Evolutionary conservation across 2,888 invertebrate species (phyloP), one percentile per base, ranked within the genome.

Genomic region (Drosophila mimetica): DNA sequence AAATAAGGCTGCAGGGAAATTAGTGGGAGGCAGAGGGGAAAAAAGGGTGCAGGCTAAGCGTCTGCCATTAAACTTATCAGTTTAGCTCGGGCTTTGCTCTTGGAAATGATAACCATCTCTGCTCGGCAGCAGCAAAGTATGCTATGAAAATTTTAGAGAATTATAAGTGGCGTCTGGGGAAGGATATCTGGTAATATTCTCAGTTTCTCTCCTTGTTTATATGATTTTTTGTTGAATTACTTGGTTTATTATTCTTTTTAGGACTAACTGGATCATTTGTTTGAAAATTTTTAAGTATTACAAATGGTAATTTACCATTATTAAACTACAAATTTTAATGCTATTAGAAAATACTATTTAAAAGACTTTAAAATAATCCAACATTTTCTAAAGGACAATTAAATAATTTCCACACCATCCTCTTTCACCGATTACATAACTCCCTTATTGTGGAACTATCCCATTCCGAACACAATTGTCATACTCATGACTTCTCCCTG

Each of bases 21-120:
- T 30, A 64, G 66, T 16, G 8, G 14, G 5, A 16, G 2, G 14
- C 4, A 11, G 28, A 14, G 36, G 36, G 22, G 18, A 9, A 14
- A 20, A 58, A 36, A 20, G 14, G 42, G 34, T 37, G 52, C 52
- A 4, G 16, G 44, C 42, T 52, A 64, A 65, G 41, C 28, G 65
- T 22, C 16, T 30, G 8, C 36, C 52, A 64, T 65, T 64, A 65
- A 65, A 64, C 11, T 65, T 65, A 64, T 64, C 64, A 64, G 52
- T 65, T 46, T 22, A 14, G 4, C 34, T 18, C 0, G 36, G 44
- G 60, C 8, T 46, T 60, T 13, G 44, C 46, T 47, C 22, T 25
- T 18, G n/a, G 37, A 11, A 47, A 47, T 22, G 37, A 46, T 60
- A 32, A 36, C 30, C n/a, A 30, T 47, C 30, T 16, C 46, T 22